phyloP scores from a whole-genome alignment of 2,113 vertebrate species.

The Agapornis roseicollis region DNA sequence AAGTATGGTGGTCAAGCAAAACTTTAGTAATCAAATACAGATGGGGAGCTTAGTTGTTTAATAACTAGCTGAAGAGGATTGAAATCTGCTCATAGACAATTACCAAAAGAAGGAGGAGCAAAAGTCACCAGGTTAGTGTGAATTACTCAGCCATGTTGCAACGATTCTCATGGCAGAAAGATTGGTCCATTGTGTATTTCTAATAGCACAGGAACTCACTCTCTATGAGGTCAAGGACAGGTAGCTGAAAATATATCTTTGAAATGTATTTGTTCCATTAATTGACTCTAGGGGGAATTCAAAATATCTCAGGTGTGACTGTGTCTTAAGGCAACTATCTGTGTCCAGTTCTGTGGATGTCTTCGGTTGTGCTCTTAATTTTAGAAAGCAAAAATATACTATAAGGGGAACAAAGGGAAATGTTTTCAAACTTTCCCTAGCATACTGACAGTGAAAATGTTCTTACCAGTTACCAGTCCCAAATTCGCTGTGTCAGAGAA shows the following conservation, averaged over 20 bases:
- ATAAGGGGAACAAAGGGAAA: neutral
- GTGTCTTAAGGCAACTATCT: neutral
- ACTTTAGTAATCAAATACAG: neutral
- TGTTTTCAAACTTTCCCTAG: neutral
- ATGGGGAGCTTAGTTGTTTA: neutral
- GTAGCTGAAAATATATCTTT: neutral
- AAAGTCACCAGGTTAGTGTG: neutral
- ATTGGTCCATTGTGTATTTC: neutral
- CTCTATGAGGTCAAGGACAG: constrained; percentile 47
- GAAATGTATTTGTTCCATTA: neutral
- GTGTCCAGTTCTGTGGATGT: neutral
- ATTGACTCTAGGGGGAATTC: neutral
- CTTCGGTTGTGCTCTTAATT: neutral
- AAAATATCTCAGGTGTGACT: neutral
- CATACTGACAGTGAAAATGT: neutral
- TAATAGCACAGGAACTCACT: neutral
- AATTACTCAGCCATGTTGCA: neutral
- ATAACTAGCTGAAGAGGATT: neutral
- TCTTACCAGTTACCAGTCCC: neutral
- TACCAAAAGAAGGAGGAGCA: neutral
- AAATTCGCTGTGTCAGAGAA: neutral
- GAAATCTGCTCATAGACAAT: neutral
- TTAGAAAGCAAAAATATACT: neutral
- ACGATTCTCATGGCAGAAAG: neutral
- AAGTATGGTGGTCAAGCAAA: neutral